Evolutionary conservation across 2,888 invertebrate species (phyloP), one percentile per base, ranked within the genome.

Genomic region (Lissonota sp.): DNA sequence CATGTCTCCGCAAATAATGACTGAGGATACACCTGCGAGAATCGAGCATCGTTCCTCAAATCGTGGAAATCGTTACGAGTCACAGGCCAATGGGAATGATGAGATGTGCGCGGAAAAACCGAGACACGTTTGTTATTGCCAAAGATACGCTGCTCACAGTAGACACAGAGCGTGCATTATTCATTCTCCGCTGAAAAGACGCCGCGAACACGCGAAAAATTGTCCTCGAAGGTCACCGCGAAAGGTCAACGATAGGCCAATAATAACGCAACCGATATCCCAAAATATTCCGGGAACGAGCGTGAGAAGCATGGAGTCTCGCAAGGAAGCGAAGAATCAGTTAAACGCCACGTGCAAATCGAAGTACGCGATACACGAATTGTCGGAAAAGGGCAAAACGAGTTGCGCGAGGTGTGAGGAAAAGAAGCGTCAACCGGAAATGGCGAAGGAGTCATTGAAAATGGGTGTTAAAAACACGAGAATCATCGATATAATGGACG

Each of bases 261-360:
- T 74, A n/a, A 76, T 80, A 37, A 76, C 64, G 39, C 83, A 80
- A 49, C 42, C 75, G 6, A 55, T 51, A 0, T 14, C 46, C 12
- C 14, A 49, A 5, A 42, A 57, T 14, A 74, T 40, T 0, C 1
- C 40, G 8, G 12, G 55, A 4, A 7, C 75, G 8, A 75, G 12
- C 44, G 8, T 79, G 0, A 78, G 63, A 7, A 44, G 64, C n/a
- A 67, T 74, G 12, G 72, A 81, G 12, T 83, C 81, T 12, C 86
- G 88, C 39, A 92, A 92, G 76, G 91, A 92, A 46, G 84, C 89
- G 1, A 91, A 92, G 44, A 92, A 92, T 84, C 88, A 91, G 57
- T 72, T 91, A 69, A 92, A 91, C 44, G 88, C 89, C 1, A 89
- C 86, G 16, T 85, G 85, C 1, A 91, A 89, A 64, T 86, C 89